Percentiles rank a stretch among this genome's conserved stretches.
Conservation (phyloP, 92 coral and sea anemone genomes). For the Umimayanthus chanpuru region DNA sequence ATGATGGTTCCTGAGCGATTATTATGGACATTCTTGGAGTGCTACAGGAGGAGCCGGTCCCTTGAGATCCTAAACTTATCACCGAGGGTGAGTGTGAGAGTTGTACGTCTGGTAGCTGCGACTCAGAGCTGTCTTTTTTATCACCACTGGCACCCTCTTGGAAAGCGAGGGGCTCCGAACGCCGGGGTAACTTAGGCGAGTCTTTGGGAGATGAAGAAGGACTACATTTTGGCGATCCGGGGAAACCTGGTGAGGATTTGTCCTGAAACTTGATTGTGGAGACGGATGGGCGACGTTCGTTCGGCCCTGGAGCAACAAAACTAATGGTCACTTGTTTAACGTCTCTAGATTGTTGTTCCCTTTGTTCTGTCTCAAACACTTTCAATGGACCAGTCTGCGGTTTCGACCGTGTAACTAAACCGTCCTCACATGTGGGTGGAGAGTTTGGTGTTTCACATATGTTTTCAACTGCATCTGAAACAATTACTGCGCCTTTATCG, state of each 20-base stretch:
- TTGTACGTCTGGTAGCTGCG: constrained; percentile 6
- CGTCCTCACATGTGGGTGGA: not conserved
- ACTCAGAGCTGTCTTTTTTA: not conserved
- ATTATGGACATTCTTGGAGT: constrained; percentile 87
- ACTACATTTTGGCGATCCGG: constrained; percentile 4
- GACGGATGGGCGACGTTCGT: constrained; percentile 33
- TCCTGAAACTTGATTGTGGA: constrained; percentile 23
- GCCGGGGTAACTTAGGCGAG: constrained; percentile 9
- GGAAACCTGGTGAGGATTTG: not conserved
- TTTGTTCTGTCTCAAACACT: constrained; percentile 16
- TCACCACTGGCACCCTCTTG: not conserved
- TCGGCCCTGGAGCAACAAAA: constrained; percentile 26
- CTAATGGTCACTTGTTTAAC: constrained; percentile 28
- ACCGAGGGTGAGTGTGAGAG: constrained; percentile 12
- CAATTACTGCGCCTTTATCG: not conserved
- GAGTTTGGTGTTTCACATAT: no score
- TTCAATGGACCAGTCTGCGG: constrained; percentile 15
- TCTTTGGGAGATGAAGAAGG: constrained; percentile 30
- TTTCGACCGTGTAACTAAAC: not conserved
- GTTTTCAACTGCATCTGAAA: no score
- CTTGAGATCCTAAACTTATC: constrained; percentile 48
- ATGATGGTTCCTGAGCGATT: constrained; percentile 82
- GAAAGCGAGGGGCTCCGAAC: not conserved
- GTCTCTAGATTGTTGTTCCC: not conserved
- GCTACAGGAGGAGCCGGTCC: constrained; percentile 62